A percentile compares a stretch with the other conserved stretches of the same genome.
These are phyloP conservation scores for Megaceryle alcyon DNA, from an alignment of 2,797 vertebrate genomes.

Conservation along the genomic window DNA sequence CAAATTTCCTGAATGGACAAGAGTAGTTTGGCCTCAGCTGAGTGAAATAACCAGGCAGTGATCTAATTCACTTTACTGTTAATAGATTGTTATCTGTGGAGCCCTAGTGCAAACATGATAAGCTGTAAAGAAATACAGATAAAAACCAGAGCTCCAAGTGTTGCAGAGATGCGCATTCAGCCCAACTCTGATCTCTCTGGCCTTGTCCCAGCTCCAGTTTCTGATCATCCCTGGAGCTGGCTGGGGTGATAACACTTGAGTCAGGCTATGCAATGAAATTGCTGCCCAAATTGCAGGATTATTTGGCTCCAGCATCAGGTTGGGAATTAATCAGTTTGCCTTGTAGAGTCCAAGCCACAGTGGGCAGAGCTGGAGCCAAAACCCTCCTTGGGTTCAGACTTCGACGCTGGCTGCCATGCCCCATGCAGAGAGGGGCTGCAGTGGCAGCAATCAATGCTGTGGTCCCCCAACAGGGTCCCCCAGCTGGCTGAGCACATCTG, in stretches of 20 bases:
- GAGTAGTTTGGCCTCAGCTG: conserved; percentile 57
- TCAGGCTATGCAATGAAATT: neutral
- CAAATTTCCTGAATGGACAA: conserved; percentile 59
- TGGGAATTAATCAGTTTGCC: neutral
- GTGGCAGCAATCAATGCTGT: neutral
- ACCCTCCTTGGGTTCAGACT: neutral
- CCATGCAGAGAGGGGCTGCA: neutral
- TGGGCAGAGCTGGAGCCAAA: neutral
- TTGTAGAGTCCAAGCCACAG: neutral
- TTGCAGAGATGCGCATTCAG: conserved; percentile 6
- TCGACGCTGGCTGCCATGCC: neutral
- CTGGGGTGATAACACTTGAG: neutral
- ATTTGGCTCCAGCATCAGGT: neutral
- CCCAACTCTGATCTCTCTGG: neutral
- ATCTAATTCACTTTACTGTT: conserved; percentile 65
- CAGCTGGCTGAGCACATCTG: neutral
- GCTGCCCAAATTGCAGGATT: neutral
- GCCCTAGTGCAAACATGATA: conserved; percentile 49
- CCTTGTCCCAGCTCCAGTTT: neutral
- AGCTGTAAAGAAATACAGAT: conserved; percentile 51
- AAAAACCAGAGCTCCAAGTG: conserved; percentile 19
- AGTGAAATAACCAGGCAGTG: conserved; percentile 49
- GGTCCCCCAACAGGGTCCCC: neutral
- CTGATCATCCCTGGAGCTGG: neutral
- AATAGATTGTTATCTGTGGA: conserved; percentile 61